Base-by-base conservation (phyloP, 1,140 invertebrate species). In the Drosophila busckii region DNA sequence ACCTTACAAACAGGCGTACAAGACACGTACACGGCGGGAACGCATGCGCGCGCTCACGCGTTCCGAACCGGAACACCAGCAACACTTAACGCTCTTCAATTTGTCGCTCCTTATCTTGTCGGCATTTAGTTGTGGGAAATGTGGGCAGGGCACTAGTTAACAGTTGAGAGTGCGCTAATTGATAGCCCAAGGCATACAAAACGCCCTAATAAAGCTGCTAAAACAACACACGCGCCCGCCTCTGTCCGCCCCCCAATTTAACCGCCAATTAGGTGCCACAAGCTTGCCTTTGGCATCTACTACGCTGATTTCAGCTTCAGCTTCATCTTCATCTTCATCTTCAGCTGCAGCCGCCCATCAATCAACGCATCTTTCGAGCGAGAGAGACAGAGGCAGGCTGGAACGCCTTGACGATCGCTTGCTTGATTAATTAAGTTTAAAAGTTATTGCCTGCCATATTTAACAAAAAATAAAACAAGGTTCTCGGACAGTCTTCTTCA, bases 31-130 rank as follows among this genome's bases (percentile, higher is more conserved):
- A n/a, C n/a, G n/a, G n/a, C n/a, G n/a, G n/a, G 26, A 34, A 10
- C 31, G 38, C 37, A 58, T 45, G 60, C 25, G 38, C 32, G 31
- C 20, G 23, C 31, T 35, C 22, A 37, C 17, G 20, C 32, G 32
- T 34, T 6, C 34, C 20, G 38, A 23, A 58, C 59, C 59, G 44
- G 53, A 62, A 48, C 42, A 15, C 13, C 35, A 49, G n/a, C n/a
- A n/a, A n/a, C n/a, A n/a, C n/a, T n/a, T n/a, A n/a, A n/a, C n/a
- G n/a, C n/a, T n/a, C n/a, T 35, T 62, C 32, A 61, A 82, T 82
- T 82, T 82, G 75, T 82, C 70, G 75, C 69, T n/a, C n/a, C 69
- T 73, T 82, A 80, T 80, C 73, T 73, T 82, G 69, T 73, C 68
- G 73, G 62, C 75, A 53, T 73, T 82, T 58, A 42, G 48, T 10